phyloP scores from a whole-genome alignment of 2,113 vertebrate genomes.

The Thalassoma bifasciatum region DNA sequence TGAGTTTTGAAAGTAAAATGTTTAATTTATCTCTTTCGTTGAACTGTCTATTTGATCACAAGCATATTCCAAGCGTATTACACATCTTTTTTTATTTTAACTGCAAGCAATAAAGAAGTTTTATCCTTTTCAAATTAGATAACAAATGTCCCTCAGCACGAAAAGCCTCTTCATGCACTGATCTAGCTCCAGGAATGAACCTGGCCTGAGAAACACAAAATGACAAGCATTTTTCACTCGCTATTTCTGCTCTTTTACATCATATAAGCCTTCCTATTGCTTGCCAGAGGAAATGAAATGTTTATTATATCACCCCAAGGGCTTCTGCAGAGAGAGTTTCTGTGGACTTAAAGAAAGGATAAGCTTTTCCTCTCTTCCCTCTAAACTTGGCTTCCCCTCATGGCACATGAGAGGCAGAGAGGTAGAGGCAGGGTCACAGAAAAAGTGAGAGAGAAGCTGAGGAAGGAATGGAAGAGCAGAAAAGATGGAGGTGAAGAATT shows the following conservation, averaged over 20 bases:
- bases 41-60: not conserved
- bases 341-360: conserved; percentile 71
- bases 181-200: conserved; percentile 28
- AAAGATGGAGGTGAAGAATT: conserved; percentile 15
- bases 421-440: conserved; percentile 60
- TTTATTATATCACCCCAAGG: conserved; percentile 78
- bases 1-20: too few species aligned
- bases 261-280: conserved; percentile 76
- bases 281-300: conserved; percentile 85
- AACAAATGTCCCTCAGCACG: conserved; percentile 26
- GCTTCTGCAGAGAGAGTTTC: conserved; percentile 58
- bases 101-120: conserved; percentile 8
- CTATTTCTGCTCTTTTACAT: conserved; percentile 75
- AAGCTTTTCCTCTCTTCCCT: conserved; percentile 58
- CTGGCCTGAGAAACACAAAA: conserved; percentile 53
- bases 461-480: conserved; percentile 12
- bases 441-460: conserved; percentile 28
- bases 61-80: not conserved
- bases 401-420: conserved; percentile 58
- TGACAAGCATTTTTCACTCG: conserved; percentile 62
- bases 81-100: conserved; percentile 25
- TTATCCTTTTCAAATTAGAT: conserved; percentile 28
- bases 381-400: conserved; percentile 59
- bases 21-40: too few species aligned
- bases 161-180: conserved; percentile 27